Conservation (phyloP, 2,888 invertebrate species). For the Drosophila setosimentum region DNA sequence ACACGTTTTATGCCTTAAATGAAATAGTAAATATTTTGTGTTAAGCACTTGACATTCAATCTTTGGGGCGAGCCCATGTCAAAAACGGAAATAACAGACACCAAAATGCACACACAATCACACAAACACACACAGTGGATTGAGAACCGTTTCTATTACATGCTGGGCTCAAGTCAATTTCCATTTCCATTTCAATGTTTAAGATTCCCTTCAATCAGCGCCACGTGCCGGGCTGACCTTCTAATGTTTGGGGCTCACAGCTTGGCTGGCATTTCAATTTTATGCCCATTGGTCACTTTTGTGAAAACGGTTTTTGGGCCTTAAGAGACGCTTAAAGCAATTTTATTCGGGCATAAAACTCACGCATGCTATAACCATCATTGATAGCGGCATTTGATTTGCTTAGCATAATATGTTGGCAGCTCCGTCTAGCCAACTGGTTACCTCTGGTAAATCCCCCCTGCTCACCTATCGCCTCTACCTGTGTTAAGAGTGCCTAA, state of each 20-base stretch:
- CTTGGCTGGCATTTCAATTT: slow-evolving; percentile 59
- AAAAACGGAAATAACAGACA: slow-evolving; percentile 37
- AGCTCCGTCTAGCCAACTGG: slow-evolving; percentile 1
- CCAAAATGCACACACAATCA: slow-evolving; percentile 1
- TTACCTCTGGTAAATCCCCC: not conserved
- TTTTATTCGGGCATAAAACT: slow-evolving; percentile 65
- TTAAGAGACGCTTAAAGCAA: slow-evolving; percentile 40
- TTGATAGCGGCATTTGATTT: slow-evolving; percentile 62
- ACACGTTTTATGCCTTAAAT: slow-evolving; percentile 17
- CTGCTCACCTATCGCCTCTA: not conserved
- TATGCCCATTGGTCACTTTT: slow-evolving; percentile 46
- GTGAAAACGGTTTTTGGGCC: slow-evolving; percentile 24
- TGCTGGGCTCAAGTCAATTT: slow-evolving; percentile 42
- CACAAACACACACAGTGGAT: slow-evolving; percentile 7
- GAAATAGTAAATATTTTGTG: slow-evolving; percentile 42
- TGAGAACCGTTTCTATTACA: slow-evolving; percentile 46
- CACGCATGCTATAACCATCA: slow-evolving; percentile 67
- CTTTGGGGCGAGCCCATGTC: slow-evolving; percentile 32
- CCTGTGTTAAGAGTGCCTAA: slow-evolving; percentile 49
- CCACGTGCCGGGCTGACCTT: slow-evolving; percentile 52
- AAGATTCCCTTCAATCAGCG: slow-evolving; percentile 35
- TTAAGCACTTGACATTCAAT: slow-evolving; percentile 48
- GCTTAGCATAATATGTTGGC: slow-evolving; percentile 55
- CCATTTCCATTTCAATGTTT: slow-evolving; percentile 43
- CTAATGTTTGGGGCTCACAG: slow-evolving; percentile 30